Evolutionary conservation across 2,888 invertebrate genomes (phyloP), one percentile per base, ranked within the genome.

Genomic region (Lycia hirtaria): DNA sequence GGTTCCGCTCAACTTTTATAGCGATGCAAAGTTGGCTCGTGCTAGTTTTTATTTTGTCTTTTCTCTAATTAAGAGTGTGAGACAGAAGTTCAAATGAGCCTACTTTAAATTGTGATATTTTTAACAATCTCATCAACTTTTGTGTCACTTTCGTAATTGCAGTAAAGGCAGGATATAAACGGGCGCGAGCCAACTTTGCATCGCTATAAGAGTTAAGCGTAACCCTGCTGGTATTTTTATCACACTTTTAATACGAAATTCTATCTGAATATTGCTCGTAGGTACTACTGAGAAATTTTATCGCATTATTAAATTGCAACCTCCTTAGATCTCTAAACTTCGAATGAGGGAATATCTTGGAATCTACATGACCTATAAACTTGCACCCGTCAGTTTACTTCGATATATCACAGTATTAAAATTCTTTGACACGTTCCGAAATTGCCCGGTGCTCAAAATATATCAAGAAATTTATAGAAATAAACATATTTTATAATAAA

Each of bases 261-360:
- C 51, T 37, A 24, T 12, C 3, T n/a, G 28, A 22, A 28, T n/a
- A n/a, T n/a, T n/a, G n/a, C n/a, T n/a, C n/a, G n/a, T n/a, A n/a
- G n/a, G n/a, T n/a, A n/a, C n/a, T n/a, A n/a, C n/a, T 50, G 45
- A 22, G 19, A 56, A 50, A 49, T 28, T 14, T 55, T 4, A n/a
- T 35, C 12, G 26, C 30, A 12, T 50, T 45, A 49, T 38, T 33
- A 44, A 38, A 20, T 44, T 19, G 38, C 37, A 32, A 26, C 20
- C 15, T 30, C 26, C 12, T 49, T 7, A 30, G 15, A 43, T 53
- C 37, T 30, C 15, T 15, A 19, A 9, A 28, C 28, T 22, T 30
- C 26, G 33, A 9, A 19, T 44, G 22, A 37, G 14, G 35, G 17
- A 45, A 40, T 47, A 40, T 14, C 32, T 33, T 44, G 7, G 43